A percentile compares a stretch with the other conserved stretches of the same genome.
These are phyloP conservation scores for Caenorhabditis sp. DNA, from an alignment of 2,888 invertebrate genomes.

Conservation along the genomic window DNA sequence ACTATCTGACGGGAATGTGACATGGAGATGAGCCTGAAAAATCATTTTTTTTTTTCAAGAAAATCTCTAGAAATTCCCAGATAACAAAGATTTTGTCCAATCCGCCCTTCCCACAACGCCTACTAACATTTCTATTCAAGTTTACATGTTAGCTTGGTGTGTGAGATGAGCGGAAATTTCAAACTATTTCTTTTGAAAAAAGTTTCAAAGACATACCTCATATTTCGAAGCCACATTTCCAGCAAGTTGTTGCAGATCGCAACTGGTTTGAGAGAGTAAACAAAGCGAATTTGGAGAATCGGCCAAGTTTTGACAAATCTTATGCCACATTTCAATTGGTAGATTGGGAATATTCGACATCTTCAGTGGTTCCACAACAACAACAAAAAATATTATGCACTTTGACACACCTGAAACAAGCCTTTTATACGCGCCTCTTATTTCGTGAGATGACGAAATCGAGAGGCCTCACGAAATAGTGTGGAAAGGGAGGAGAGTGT, in stretches of 20 bases:
- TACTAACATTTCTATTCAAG: conserved; percentile 31
- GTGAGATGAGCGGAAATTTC: conserved; percentile 32
- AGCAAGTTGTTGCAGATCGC: not conserved
- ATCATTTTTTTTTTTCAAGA: not conserved
- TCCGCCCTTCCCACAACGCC: conserved; percentile 47
- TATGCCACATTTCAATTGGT: not conserved
- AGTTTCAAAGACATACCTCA: not conserved
- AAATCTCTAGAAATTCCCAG: no score
- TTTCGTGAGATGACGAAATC: not conserved
- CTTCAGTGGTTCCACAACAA: no score
- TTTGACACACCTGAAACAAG: not conserved
- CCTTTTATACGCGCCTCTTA: not conserved
- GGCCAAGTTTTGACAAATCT: not conserved
- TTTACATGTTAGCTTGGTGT: conserved; percentile 31
- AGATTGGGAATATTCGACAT: not conserved
- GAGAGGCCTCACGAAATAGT: not conserved
- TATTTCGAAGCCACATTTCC: not conserved
- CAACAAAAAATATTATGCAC: no score
- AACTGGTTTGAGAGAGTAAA: not conserved
- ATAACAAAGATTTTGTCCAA: not conserved
- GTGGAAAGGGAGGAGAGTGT: not conserved
- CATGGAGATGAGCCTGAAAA: conserved; percentile 39
- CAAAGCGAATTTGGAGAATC: not conserved
- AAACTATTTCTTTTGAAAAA: not conserved
- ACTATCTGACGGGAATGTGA: conserved; percentile 23